Evolutionary conservation across 2,797 vertebrate species (phyloP), one percentile per base, ranked within the genome.

Genomic region (Psittacula derbiana): DNA sequence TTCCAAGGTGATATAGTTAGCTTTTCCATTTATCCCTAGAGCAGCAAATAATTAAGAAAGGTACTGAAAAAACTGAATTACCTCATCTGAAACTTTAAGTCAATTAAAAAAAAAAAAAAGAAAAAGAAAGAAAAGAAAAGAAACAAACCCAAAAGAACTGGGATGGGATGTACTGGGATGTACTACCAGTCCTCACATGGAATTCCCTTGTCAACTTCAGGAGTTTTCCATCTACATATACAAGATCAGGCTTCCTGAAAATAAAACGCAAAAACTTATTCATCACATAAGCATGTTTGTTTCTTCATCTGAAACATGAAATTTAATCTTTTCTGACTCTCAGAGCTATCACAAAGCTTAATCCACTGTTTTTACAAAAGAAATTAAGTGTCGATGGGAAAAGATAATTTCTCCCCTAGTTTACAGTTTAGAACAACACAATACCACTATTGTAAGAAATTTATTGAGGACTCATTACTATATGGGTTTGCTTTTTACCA

Each of bases 351-450:
- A 24, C 8, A 40, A 75, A 66, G 7, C n/a, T 85, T 70, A 60
- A 46, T n/a, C 2, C 0, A 18, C 24, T 46, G 5, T 40, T 58
- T 57, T 79, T 40, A 57, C 21, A 92, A 88, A 96, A 95, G 89
- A 82, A 11, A 73, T 57, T 64, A 57, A 73, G 8, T 11, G 3
- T 41, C 41, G 43, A 36, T 28, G 95, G 80, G 57, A 80, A 86
- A 80, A 88, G 88, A 64, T 43, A 43, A 25, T 70, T 97, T 95
- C 64, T 95, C 14, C 8, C 74, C 75, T 94, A 88, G 85, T 96
- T 95, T 95, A 97, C 70, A 92, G 72, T 80, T 95, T 94, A 86
- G 76, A 95, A 97, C 82, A 96, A 88, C 76, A 93, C 47, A 93
- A 82, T 92, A 95, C 92, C 57, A 78, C 11, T 73, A 93, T 78